Evolutionary conservation across 2,113 vertebrate species (phyloP).

Genomic region (Trichomycterus rosablanca): DNA sequence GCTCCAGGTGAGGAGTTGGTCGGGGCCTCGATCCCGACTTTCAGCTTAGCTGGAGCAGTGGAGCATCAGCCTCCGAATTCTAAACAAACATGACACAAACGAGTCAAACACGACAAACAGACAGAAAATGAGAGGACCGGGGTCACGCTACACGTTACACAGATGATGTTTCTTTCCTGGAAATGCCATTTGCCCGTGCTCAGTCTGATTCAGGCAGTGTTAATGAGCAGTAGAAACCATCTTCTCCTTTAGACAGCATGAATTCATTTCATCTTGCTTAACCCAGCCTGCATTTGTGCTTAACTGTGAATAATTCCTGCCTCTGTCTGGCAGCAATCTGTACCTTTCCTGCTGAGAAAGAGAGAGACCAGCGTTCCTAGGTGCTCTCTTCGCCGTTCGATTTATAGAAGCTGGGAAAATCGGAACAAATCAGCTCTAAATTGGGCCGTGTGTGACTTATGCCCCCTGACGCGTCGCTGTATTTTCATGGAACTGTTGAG

Average conservation of each 20-base stretch:
- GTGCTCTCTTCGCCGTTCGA: conserved; percentile 34
- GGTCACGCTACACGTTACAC: too few relatives aligned
- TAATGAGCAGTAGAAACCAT: neutral
- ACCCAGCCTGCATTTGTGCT: conserved; percentile 26
- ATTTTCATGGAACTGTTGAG: conserved; percentile 36
- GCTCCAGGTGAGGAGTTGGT: too few relatives aligned
- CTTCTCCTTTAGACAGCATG: neutral
- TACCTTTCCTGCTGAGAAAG: conserved; percentile 32
- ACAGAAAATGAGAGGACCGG: too few relatives aligned
- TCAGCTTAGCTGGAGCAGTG: too few relatives aligned
- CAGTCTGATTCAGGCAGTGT: neutral
- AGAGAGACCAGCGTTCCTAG: conserved; percentile 16
- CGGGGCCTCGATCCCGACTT: too few relatives aligned
- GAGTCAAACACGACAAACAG: too few relatives aligned
- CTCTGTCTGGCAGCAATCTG: conserved; percentile 45
- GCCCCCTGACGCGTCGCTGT: conserved; percentile 44
- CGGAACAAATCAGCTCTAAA: conserved; percentile 54
- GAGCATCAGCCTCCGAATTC: too few relatives aligned
- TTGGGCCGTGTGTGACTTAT: conserved; percentile 56
- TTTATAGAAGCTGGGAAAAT: conserved; percentile 41
- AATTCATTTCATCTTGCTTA: conserved; percentile 16
- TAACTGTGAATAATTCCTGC: conserved; percentile 49
- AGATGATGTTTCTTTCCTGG: too few relatives aligned
- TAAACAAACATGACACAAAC: too few relatives aligned
- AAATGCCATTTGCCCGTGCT: too few relatives aligned